Evolutionary conservation across 2,113 vertebrate species (phyloP), one percentile per base, ranked within the genome.

Genomic region (western clawed frog (Xenopus tropicalis)): DNA sequence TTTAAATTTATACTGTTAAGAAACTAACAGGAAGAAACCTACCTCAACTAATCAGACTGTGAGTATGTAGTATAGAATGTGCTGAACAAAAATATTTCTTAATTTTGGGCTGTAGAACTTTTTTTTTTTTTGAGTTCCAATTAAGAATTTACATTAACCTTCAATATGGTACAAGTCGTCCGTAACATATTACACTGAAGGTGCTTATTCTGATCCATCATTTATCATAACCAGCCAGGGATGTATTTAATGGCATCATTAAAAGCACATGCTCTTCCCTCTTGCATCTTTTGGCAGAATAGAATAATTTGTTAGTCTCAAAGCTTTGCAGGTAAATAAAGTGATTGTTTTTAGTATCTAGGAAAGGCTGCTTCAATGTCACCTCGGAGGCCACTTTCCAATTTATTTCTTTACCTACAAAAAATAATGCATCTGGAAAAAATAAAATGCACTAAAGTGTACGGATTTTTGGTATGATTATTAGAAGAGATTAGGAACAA

Each of bases 61-160:
- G 16, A 48, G 2, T 14, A 13, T 48, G 46, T 4, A 48, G 46
- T 17, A 48, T 13, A 10, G 16, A 20, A 11, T 23, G 8, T 24
- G 5, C 2, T 17, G 25, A 29, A 37, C 1, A 62, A 62, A 14
- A 62, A 62, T 19, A 25, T 29, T 62, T 37, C 1, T 62, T 62
- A 3, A 62, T 4, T 0, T 62, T 62, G 25, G 25, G 17, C 23
- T 29, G 0, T 16, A 62, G 9, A 62, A 22, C 29, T 9, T 3
- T 37, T 29, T 37, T 24, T 61, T 61, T 12, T 10, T 21, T 23
- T 29, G 10, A 19, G 23, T 62, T 62, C 17, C 8, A 62, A 37
- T 62, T 37, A 62, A 62, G 24, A 17, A 62, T 62, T 62, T 62
- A n/a, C 12, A 62, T 62, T 62, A 29, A 62, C 61, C 61, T 62